Evolutionary conservation across 2,113 vertebrate species (phyloP), one percentile per base, ranked within the genome.

Genomic region (Hippopotamus amphibius): DNA sequence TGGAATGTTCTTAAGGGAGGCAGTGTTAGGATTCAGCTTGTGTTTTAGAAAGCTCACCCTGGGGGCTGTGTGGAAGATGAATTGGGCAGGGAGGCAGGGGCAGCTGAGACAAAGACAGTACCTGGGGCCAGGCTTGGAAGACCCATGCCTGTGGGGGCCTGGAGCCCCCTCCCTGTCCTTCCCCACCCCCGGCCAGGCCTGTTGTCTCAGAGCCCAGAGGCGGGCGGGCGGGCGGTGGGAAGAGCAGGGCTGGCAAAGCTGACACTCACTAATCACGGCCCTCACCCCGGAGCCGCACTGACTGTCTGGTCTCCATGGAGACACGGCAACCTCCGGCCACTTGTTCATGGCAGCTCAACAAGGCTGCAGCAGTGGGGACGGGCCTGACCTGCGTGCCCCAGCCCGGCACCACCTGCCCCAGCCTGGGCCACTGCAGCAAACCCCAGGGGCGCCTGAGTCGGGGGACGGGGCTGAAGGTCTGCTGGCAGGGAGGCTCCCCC

Each of bases 251-350:
- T 98, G 98, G 98, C 72, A 98, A 98, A 87, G 95, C 98, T 99
- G 99, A 99, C 99, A 99, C 98, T 99, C 99, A 98, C 98, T 99
- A 99, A 99, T 99, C 98, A 98, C 77, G 98, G 98, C 98, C 98
- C 98, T 99, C 98, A 99, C 99, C 98, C 98, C 88, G 94, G 98
- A 98, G 97, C 98, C 97, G 96, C 98, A 98, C 98, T 98, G 97
- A 98, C 98, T 99, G 99, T 99, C 99, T 99, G 98, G 99, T 99
- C 98, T 99, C 99, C 99, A 99, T 99, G 99, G 99, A 99, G 98
- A 99, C 98, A 98, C 98, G 71, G 98, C 98, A 98, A 99, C 99
- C 99, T 99, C 99, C 98, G 98, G 98, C 98, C 99, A 98, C 98
- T 98, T 98, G 98, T 98, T 99, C 98, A 98, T 98, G 98, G 98